Conservation (phyloP, 2,113 vertebrate genomes). For the Spea multiplicata region DNA sequence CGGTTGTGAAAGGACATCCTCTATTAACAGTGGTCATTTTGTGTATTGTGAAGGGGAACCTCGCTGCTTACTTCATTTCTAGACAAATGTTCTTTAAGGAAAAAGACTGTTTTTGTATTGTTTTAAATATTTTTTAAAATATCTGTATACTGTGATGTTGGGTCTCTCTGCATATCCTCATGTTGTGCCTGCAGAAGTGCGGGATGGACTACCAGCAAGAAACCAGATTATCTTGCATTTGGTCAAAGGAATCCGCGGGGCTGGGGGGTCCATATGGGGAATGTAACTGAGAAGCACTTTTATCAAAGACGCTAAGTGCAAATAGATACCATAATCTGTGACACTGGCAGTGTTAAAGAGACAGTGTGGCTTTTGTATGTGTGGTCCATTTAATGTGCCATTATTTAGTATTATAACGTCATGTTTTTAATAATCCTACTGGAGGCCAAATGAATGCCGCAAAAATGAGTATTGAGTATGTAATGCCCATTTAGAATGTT, state of each 20-base stretch:
- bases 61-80: slow-evolving; percentile 40
- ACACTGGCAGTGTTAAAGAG: slow-evolving; percentile 12
- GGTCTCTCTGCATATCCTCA: slow-evolving; percentile 21
- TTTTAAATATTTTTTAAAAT: slow-evolving; percentile 35
- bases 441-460: slow-evolving; percentile 3
- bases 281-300: slow-evolving; percentile 23
- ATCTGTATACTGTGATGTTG: slow-evolving; percentile 35
- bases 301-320: slow-evolving; percentile 13
- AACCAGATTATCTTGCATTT: slow-evolving; percentile 10
- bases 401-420: slow-evolving; percentile 23
- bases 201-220: slow-evolving; percentile 12
- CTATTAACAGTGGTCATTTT: slow-evolving; percentile 13
- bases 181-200: slow-evolving; percentile 36
- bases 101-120: slow-evolving; percentile 28
- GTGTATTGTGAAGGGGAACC: slow-evolving; percentile 38
- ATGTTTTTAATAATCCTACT: slow-evolving; percentile 15
- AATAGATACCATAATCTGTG: slow-evolving; percentile 2
- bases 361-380: slow-evolving; percentile 35
- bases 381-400: slow-evolving; percentile 40
- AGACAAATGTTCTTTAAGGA: slow-evolving; percentile 34
- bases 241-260: background rate
- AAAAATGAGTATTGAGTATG: slow-evolving; percentile 23
- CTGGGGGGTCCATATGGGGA: slow-evolving; percentile 9
- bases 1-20: slow-evolving; percentile 22
- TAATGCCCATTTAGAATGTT: background rate